Evolutionary conservation across 2,113 vertebrate genomes (phyloP).

Genomic region (Callopanchax toddi): DNA sequence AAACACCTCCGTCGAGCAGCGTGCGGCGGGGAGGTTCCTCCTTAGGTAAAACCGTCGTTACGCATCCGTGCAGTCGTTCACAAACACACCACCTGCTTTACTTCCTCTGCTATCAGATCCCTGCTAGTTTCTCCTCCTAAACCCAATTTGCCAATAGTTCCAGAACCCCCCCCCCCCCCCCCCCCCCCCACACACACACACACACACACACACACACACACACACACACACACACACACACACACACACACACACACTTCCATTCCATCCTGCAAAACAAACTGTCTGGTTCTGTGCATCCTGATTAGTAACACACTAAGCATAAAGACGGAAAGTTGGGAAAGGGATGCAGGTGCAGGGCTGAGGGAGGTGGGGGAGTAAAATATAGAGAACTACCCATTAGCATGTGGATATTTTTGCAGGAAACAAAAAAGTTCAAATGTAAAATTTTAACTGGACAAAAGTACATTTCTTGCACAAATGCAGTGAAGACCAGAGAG

Average conservation of each 20-base stretch:
- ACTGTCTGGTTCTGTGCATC: slow-evolving; percentile 47
- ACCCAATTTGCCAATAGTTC: slow-evolving; percentile 72
- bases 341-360: slow-evolving; percentile 4
- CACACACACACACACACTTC: too few relatives aligned
- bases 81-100: slow-evolving; percentile 34
- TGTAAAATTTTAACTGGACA: too few relatives aligned
- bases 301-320: slow-evolving; percentile 51
- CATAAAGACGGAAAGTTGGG: slow-evolving; percentile 22
- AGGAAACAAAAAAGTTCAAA: too few relatives aligned
- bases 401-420: too few relatives aligned
- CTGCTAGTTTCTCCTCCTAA: slow-evolving; percentile 57
- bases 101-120: slow-evolving; percentile 49
- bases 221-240: too few relatives aligned
- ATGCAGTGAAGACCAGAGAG: too few relatives aligned
- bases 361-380: slow-evolving; percentile 3
- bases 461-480: too few relatives aligned
- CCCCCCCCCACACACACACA: too few relatives aligned
- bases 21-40: slow-evolving; percentile 10
- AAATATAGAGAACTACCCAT: too few relatives aligned
- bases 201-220: too few relatives aligned
- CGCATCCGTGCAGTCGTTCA: slow-evolving; percentile 8
- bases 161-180: slow-evolving; percentile 20
- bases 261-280: slow-evolving; percentile 56
- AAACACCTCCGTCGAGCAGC: slow-evolving; percentile 29
- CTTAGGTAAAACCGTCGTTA: slow-evolving; percentile 55